Evolutionary conservation across 2,888 invertebrate genomes (phyloP).

Genomic region (Drosophila fungiperda): DNA sequence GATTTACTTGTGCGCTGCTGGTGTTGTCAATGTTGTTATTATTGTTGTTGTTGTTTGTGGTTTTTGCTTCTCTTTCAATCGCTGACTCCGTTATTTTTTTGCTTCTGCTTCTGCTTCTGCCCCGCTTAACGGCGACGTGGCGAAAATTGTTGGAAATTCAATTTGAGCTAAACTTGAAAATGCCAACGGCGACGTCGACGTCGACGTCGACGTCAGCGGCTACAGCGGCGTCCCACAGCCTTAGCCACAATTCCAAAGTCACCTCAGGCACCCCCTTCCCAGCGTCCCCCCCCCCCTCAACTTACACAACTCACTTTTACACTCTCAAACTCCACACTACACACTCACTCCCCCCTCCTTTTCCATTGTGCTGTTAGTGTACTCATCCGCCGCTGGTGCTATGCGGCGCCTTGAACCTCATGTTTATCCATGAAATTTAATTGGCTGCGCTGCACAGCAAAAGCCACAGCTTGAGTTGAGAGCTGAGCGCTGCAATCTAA

Average conservation of each 20-base stretch:
- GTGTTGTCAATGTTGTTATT: slow-evolving; percentile 22
- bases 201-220: not conserved
- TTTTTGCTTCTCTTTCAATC: slow-evolving; percentile 30
- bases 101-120: not conserved
- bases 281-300: not conserved
- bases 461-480: slow-evolving; percentile 30
- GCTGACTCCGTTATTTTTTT: slow-evolving; percentile 19
- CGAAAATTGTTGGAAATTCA: slow-evolving; percentile 73
- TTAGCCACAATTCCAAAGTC: slow-evolving; percentile 64
- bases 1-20: slow-evolving; percentile 32
- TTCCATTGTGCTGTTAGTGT: not conserved
- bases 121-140: slow-evolving; percentile 47
- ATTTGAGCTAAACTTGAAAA: slow-evolving; percentile 68
- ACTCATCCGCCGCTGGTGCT: slow-evolving; percentile 9
- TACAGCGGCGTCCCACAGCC: slow-evolving; percentile 15
- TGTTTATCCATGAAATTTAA: slow-evolving; percentile 78
- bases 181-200: slow-evolving; percentile 47
- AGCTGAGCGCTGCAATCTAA: not conserved
- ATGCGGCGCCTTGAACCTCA: slow-evolving; percentile 53
- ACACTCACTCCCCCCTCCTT: not conserved
- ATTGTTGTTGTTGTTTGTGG: slow-evolving; percentile 46
- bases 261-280: slow-evolving; percentile 28
- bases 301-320: not conserved
- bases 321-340: not conserved
- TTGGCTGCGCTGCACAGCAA: slow-evolving; percentile 67